Base-by-base conservation (phyloP, 2,113 vertebrate genomes). In the Merops nubicus region DNA sequence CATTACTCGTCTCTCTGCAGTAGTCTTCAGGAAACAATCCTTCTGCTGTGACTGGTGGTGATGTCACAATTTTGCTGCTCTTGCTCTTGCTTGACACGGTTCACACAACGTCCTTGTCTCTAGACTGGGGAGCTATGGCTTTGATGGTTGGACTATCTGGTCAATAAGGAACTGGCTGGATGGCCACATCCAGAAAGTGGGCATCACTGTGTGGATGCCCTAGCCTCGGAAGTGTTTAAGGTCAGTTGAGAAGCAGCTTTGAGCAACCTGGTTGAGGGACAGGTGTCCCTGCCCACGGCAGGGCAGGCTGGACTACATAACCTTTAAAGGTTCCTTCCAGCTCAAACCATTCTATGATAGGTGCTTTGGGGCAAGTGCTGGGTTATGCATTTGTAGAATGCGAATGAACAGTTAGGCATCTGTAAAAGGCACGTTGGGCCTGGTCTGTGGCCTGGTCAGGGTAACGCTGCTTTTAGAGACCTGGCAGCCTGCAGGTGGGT, bases 121-220 rank as follows among this genome's bases (percentile, higher is more conserved):
- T 45, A 34, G 28, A 28, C 7, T 50, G 22, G 33, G 60, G 43
- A n/a, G 23, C 8, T 8, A 36, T 0, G 31, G 36, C 22, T 28
- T 38, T 23, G 33, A 45, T 11, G 8, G 43, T 36, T 43, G 33
- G 33, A 78, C 85, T 38, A 28, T 33, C 22, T 38, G 17, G 12
- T 7, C 11, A 45, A 36, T 43, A 77, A 68, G 20, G 53, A 59
- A 60, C 25, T 42, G 53, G 25, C 51, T 68, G 20, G 31, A 31
- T 16, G 26, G 38, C 26, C 1, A 0, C 3, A 3, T 45, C 48
- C 33, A n/a, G n/a, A n/a, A n/a, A n/a, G n/a, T n/a, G n/a, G n/a
- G n/a, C n/a, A n/a, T n/a, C n/a, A n/a, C n/a, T n/a, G n/a, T n/a
- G n/a, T n/a, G n/a, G n/a, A n/a, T 60, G 60, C 36, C 36, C 25